A percentile compares a stretch with the other conserved stretches of the same genome.
Evolutionary conservation across 2,113 vertebrate species (phyloP).

Genomic region (Suricata suricatta): DNA sequence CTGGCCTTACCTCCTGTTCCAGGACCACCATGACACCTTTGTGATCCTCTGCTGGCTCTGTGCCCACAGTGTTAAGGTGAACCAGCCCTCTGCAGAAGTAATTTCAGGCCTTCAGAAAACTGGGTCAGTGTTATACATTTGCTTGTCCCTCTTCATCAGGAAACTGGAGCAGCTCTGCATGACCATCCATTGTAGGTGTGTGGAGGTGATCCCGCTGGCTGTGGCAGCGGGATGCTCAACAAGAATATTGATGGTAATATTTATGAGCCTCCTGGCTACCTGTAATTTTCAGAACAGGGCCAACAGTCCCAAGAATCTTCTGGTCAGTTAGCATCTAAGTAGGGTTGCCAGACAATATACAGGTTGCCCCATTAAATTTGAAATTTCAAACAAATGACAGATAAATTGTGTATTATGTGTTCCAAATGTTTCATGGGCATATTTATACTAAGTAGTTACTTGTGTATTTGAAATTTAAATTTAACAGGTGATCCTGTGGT

Average conservation of each 20-base stretch:
- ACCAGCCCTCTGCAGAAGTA: background rate
- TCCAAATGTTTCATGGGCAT: background rate
- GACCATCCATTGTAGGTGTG: background rate
- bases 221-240: background rate
- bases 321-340: background rate
- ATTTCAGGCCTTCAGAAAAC: background rate
- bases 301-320: background rate
- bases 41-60: background rate
- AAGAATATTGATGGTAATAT: no score
- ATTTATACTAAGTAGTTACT: background rate
- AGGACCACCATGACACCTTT: background rate
- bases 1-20: background rate
- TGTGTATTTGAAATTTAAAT: background rate
- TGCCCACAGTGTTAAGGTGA: background rate
- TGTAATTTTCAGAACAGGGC: background rate
- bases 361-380: background rate
- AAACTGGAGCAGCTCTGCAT: background rate
- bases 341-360: background rate
- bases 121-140: background rate
- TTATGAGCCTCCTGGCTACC: background rate
- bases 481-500: background rate
- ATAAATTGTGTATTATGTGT: background rate
- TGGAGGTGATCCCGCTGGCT: background rate
- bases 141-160: background rate
- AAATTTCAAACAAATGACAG: background rate